Percentiles rank a stretch among this genome's conserved stretches.
Conservation (phyloP, 2,888 invertebrate species). For the Leucophenga maculata region DNA sequence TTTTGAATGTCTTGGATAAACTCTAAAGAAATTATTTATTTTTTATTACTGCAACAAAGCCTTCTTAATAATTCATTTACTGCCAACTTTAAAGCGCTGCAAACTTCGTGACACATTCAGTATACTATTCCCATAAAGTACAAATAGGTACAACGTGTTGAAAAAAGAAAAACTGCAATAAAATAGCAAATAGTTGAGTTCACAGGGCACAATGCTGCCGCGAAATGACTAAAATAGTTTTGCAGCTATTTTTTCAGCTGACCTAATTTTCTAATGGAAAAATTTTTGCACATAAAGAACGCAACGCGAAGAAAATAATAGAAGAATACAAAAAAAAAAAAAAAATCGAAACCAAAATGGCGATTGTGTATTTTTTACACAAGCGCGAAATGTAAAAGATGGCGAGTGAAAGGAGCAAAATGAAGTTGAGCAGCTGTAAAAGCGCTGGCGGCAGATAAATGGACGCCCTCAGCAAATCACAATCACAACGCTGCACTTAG, state of each 20-base stretch:
- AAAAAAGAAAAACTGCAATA: background rate
- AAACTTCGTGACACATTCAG: conserved; percentile 9
- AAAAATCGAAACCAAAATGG: background rate
- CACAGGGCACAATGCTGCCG: background rate
- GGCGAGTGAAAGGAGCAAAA: conserved; percentile 36
- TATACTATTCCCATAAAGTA: background rate
- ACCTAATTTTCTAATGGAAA: conserved; percentile 69
- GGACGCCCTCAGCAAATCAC: conserved; percentile 38
- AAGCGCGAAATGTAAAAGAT: conserved; percentile 23
- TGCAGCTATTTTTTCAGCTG: conserved; percentile 65
- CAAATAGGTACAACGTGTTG: background rate
- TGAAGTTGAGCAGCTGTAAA: conserved; percentile 37
- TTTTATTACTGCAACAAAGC: too few species aligned
- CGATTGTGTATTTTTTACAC: background rate
- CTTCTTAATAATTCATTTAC: too few species aligned
- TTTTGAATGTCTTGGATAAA: too few species aligned
- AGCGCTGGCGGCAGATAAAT: conserved; percentile 60
- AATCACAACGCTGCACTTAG: conserved; percentile 13
- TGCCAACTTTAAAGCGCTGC: conserved; percentile 24
- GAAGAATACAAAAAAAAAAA: conserved; percentile 23
- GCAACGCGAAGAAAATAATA: conserved; percentile 11
- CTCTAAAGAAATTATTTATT: too few species aligned
- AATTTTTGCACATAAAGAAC: conserved; percentile 53
- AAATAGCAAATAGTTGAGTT: background rate
- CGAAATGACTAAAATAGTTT: conserved; percentile 55